Percentiles rank a stretch among this genome's conserved stretches.
These are phyloP conservation scores for Otolemur crassicaudatus DNA, from an alignment of 2,797 vertebrate genomes.

Conservation along the genomic window DNA sequence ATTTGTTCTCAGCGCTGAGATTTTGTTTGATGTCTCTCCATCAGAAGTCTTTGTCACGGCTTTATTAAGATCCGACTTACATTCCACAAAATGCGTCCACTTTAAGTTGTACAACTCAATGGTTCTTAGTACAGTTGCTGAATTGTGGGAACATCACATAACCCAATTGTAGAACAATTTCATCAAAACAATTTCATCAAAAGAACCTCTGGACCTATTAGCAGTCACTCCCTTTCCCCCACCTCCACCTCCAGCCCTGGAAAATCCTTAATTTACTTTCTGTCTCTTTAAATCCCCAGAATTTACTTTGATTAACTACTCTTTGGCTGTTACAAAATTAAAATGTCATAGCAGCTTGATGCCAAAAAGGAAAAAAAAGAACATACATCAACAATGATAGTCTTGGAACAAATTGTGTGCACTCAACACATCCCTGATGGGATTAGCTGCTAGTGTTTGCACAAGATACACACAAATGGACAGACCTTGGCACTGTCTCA, in stretches of 20 bases:
- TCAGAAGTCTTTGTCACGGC: constrained; percentile 46
- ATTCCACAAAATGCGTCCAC: not conserved
- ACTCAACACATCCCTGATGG: not conserved
- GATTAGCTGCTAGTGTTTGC: not conserved
- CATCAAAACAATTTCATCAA: not conserved
- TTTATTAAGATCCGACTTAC: constrained; percentile 26
- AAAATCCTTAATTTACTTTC: constrained; percentile 70
- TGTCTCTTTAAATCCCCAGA: constrained; percentile 59
- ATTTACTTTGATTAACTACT: constrained; percentile 66
- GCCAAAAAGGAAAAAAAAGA: not conserved
- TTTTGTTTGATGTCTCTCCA: constrained; percentile 73
- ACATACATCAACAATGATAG: not conserved
- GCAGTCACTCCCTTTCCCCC: not conserved
- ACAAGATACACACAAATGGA: not conserved
- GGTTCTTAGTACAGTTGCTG: not conserved
- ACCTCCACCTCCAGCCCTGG: not conserved
- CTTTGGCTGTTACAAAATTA: constrained; percentile 33
- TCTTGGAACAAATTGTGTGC: not conserved
- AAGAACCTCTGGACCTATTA: not conserved
- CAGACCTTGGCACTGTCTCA: not conserved
- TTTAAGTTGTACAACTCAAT: not conserved
- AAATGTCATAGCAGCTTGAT: not conserved
- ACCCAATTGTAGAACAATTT: constrained; percentile 44
- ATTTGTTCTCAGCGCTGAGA: not conserved
- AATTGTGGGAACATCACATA: not conserved